phyloP scores from a whole-genome alignment of 1,140 invertebrate genomes.

The Pseudomyrmex cubaensis region DNA sequence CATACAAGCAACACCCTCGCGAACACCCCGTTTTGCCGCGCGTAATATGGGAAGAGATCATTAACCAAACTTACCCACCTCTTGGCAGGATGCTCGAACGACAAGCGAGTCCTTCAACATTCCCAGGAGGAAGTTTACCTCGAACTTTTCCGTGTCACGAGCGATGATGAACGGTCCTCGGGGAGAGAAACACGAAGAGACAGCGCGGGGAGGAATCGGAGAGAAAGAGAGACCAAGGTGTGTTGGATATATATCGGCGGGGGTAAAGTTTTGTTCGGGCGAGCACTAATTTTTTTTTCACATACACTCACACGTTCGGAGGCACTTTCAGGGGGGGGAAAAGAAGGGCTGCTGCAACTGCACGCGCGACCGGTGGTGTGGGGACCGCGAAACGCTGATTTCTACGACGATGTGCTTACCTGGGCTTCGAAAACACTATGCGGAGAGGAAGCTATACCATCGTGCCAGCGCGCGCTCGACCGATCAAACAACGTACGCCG shows the following conservation, averaged over 20 bases:
- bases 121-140: conserved; percentile 77
- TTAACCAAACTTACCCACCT: conserved; percentile 82
- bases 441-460: conserved; percentile 66
- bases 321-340: not conserved
- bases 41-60: conserved; percentile 28
- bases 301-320: conserved; percentile 44
- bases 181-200: not conserved
- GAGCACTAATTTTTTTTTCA: conserved; percentile 19
- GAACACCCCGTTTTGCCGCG: not conserved
- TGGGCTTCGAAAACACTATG: conserved; percentile 62
- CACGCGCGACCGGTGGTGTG: not conserved
- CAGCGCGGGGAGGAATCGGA: not conserved
- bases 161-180: not conserved
- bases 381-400: not conserved
- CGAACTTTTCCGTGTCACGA: conserved; percentile 44
- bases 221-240: not conserved
- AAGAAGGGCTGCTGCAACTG: too few species aligned
- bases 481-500: conserved; percentile 58
- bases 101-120: conserved; percentile 82
- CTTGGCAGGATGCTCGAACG: conserved; percentile 80
- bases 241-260: not conserved
- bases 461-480: conserved; percentile 64
- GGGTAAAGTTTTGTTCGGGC: not conserved
- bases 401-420: conserved; percentile 35
- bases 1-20: not conserved